phyloP scores from a whole-genome alignment of 92 coral and sea anemone genomes.

The Umimayanthus chanpuru region DNA sequence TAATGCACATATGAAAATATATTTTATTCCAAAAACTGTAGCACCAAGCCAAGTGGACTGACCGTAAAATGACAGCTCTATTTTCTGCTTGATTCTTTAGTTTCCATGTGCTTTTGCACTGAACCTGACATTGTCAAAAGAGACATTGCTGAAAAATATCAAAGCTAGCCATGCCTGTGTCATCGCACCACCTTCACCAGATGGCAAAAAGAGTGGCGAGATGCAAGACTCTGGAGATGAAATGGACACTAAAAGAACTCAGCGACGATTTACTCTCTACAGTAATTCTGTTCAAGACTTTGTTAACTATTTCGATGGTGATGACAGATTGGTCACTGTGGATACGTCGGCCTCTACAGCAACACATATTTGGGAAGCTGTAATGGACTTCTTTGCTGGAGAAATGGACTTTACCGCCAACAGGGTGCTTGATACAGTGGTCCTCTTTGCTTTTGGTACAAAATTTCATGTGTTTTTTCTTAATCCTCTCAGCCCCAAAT shows the following conservation, averaged over 20 bases:
- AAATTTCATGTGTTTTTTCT: background rate
- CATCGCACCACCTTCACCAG: conserved; percentile 62
- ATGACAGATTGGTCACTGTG: conserved; percentile 68
- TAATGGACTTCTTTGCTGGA: conserved; percentile 86
- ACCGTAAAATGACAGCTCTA: background rate
- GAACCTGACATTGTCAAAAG: conserved; percentile 81
- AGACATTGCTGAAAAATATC: conserved; percentile 67
- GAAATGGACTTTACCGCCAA: conserved; percentile 86
- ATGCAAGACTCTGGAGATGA: conserved; percentile 79
- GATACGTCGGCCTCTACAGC: conserved; percentile 82
- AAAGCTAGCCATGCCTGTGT: conserved; percentile 80
- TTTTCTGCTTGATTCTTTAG: conserved; percentile 43
- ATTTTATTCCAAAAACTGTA: too few species aligned
- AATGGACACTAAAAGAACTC: conserved; percentile 85
- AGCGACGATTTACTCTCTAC: conserved; percentile 79
- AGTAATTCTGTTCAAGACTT: conserved; percentile 77
- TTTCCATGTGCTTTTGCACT: conserved; percentile 88
- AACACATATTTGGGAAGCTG: conserved; percentile 86
- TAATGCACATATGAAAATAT: too few species aligned
- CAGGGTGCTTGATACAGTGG: conserved; percentile 76
- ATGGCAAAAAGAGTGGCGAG: conserved; percentile 58
- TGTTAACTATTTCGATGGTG: conserved; percentile 64
- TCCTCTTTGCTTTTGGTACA: conserved; percentile 82
- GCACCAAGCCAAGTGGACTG: too few species aligned
- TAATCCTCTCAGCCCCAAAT: too few species aligned